phyloP scores from a whole-genome alignment of 2,113 vertebrate genomes.

The Chamaea fasciata region DNA sequence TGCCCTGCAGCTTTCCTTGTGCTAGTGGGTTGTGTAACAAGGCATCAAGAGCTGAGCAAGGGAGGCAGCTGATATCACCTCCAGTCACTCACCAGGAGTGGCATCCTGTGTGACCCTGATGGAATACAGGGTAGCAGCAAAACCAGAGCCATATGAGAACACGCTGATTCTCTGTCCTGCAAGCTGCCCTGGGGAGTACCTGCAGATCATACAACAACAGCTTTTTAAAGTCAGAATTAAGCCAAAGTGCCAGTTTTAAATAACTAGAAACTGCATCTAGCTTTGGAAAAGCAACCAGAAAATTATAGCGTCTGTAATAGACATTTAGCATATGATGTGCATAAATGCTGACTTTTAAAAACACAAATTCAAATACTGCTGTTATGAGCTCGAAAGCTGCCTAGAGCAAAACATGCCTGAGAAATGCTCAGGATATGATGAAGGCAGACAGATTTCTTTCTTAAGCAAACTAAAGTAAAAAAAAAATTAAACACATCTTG shows the following conservation, averaged over 20 bases:
- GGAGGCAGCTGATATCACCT: background rate
- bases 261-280: background rate
- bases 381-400: background rate
- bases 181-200: slow-evolving; percentile 81
- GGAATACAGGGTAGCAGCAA: slow-evolving; percentile 93
- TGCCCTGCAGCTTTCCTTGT: background rate
- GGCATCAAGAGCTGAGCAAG: background rate
- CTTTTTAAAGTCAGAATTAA: background rate
- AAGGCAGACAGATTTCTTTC: background rate
- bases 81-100: slow-evolving; percentile 83
- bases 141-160: slow-evolving; percentile 97
- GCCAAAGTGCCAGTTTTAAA: background rate
- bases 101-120: slow-evolving; percentile 89
- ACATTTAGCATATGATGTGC: background rate
- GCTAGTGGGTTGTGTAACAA: background rate
- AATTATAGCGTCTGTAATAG: background rate
- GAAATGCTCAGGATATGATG: background rate
- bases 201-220: slow-evolving; percentile 28
- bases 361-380: background rate
- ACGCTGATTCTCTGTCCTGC: slow-evolving; percentile 89
- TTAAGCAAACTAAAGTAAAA: background rate
- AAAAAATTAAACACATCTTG: background rate
- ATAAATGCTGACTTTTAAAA: background rate
- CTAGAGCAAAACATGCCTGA: background rate
- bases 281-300: background rate